Evolutionary conservation across 1,140 invertebrate genomes (phyloP).

Genomic region (Chelonus insularis): DNA sequence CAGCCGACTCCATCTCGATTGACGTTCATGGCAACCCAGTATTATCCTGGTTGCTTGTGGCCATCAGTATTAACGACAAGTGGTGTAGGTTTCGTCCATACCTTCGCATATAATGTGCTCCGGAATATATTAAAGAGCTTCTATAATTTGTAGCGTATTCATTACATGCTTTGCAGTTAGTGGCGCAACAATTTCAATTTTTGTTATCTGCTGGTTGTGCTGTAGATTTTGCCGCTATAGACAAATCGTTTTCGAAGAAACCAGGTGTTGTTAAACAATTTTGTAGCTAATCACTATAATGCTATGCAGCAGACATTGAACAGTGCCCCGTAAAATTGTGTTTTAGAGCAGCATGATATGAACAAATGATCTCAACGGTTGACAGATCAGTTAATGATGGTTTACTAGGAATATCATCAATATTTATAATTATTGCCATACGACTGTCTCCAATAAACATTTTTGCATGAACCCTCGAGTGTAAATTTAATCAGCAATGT

Average conservation of each 20-base stretch:
- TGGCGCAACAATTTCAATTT: background rate
- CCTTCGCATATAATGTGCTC: background rate
- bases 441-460: no score
- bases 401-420: no score
- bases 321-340: no score
- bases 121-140: background rate
- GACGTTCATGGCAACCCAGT: constrained; percentile 28
- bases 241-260: background rate
- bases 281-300: no score
- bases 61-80: constrained; percentile 1
- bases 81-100: background rate
- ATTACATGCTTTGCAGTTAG: background rate
- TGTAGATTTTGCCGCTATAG: background rate
- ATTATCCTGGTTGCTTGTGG: constrained; percentile 16
- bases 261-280: no score
- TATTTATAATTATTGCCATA: constrained; percentile 1
- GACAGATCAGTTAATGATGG: no score
- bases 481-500: no score
- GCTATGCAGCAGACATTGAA: no score
- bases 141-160: background rate
- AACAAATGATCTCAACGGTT: no score
- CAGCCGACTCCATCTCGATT: constrained; percentile 18
- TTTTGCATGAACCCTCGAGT: no score
- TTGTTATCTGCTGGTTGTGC: background rate
- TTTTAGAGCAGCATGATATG: no score